Conservation (phyloP, 2,797 vertebrate species). For the Trachops cirrhosus region DNA sequence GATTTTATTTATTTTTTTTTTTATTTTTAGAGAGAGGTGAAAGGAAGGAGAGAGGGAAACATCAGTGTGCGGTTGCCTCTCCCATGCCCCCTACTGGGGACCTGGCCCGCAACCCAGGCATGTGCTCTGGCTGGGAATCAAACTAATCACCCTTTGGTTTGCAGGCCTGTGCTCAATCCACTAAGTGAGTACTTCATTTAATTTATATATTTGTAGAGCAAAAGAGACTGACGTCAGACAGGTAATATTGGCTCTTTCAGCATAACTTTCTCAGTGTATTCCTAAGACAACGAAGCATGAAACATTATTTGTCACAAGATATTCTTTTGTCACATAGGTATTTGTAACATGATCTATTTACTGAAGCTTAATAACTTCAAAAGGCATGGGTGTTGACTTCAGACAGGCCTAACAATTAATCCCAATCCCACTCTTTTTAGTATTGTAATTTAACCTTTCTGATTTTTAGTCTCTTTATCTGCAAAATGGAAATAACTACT, state of each 20-base stretch:
- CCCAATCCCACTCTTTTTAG: neutral
- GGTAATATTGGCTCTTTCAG: neutral
- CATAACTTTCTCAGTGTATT: neutral
- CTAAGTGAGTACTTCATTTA: neutral
- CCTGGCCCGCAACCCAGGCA: no score
- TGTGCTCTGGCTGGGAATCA: no score
- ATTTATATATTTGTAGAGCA: neutral
- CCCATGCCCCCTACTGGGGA: no score
- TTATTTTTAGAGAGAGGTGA: no score
- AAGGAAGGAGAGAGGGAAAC: no score
- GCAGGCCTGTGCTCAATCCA: neutral
- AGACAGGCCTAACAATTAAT: conserved; percentile 3
- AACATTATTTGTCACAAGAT: neutral
- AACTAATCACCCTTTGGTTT: no score
- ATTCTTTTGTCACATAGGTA: neutral
- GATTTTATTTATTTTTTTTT: no score
- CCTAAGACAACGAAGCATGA: neutral
- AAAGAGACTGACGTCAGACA: neutral
- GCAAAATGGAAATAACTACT: neutral
- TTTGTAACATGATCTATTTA: conserved; percentile 37
- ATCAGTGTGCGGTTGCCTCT: no score
- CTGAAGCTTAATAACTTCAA: conserved; percentile 24
- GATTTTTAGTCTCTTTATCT: neutral
- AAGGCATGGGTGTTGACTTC: neutral
- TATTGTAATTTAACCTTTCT: neutral